Percentiles rank a stretch among this genome's conserved stretches.
Conservation (phyloP, 2,113 vertebrate species). For the Percina caprodes region DNA sequence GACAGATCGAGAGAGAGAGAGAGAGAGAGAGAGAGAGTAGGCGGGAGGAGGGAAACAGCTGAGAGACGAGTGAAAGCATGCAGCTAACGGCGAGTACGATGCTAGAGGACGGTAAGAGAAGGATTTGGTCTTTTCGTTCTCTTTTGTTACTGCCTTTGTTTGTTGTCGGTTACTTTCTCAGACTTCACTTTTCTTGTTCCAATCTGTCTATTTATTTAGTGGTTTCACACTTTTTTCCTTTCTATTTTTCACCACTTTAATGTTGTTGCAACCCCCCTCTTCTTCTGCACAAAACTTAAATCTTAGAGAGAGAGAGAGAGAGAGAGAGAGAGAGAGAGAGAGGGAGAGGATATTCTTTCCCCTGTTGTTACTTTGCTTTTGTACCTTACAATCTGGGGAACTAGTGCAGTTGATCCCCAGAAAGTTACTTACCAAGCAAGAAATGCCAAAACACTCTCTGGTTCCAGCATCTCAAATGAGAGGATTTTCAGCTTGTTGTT, state of each 20-base stretch:
- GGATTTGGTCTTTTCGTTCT: background rate
- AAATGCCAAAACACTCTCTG: background rate
- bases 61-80: constrained; percentile 62
- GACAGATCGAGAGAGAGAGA: constrained; percentile 44
- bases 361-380: background rate
- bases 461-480: background rate
- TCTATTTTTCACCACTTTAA: background rate
- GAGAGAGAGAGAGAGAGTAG: constrained; percentile 54
- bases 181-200: background rate
- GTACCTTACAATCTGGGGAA: background rate
- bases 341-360: too few relatives aligned
- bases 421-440: background rate
- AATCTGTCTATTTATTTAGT: background rate
- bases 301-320: too few relatives aligned
- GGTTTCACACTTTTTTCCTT: background rate
- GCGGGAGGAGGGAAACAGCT: constrained; percentile 62
- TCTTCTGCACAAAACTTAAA: too few relatives aligned
- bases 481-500: background rate
- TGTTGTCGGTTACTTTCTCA: background rate
- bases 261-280: background rate
- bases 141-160: background rate
- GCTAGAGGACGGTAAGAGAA: constrained; percentile 65
- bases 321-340: too few relatives aligned
- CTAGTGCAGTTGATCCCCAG: background rate
- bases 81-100: constrained; percentile 52